Percentiles rank a stretch among this genome's conserved stretches.
phyloP scores from a whole-genome alignment of 1,140 invertebrate species.

The Drosophila ironensis region DNA sequence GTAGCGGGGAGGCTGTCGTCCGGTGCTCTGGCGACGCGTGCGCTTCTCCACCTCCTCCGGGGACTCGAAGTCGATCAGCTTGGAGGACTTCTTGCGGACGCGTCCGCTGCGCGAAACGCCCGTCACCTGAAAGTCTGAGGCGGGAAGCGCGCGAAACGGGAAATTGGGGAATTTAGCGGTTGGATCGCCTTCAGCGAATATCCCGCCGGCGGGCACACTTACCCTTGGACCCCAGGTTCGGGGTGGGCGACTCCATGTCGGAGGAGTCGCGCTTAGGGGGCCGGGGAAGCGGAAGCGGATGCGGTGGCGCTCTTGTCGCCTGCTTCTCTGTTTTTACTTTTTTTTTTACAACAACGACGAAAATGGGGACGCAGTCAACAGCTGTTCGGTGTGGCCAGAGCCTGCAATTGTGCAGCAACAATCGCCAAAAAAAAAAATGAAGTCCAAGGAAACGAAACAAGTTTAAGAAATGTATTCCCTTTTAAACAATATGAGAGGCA shows the following conservation, averaged over 20 bases:
- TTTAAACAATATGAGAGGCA: too few species aligned
- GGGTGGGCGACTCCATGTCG: conserved; percentile 34
- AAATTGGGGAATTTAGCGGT: too few species aligned
- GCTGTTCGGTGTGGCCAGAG: conserved; percentile 21
- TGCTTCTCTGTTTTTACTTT: background rate
- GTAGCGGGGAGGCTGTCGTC: conserved; percentile 47
- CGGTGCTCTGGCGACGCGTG: conserved; percentile 40
- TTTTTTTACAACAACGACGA: conserved; percentile 28
- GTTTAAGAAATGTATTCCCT: too few species aligned
- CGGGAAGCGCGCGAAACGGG: too few species aligned
- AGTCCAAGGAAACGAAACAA: too few species aligned
- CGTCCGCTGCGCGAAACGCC: conserved; percentile 92
- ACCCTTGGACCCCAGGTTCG: conserved; percentile 40
- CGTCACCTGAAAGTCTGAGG: conserved; percentile 89
- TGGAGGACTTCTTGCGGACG: conserved; percentile 96
- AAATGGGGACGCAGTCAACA: conserved; percentile 6
- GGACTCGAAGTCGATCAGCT: conserved; percentile 95
- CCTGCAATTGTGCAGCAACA: background rate
- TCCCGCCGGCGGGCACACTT: background rate
- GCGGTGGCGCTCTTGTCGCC: background rate
- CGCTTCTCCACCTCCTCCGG: conserved; percentile 88
- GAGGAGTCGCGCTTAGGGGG: conserved; percentile 11
- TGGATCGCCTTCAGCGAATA: too few species aligned
- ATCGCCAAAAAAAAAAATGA: too few species aligned
- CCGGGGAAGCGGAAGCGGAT: background rate